Evolutionary conservation across 2,797 vertebrate species (phyloP).

Genomic region (Platalea minor): DNA sequence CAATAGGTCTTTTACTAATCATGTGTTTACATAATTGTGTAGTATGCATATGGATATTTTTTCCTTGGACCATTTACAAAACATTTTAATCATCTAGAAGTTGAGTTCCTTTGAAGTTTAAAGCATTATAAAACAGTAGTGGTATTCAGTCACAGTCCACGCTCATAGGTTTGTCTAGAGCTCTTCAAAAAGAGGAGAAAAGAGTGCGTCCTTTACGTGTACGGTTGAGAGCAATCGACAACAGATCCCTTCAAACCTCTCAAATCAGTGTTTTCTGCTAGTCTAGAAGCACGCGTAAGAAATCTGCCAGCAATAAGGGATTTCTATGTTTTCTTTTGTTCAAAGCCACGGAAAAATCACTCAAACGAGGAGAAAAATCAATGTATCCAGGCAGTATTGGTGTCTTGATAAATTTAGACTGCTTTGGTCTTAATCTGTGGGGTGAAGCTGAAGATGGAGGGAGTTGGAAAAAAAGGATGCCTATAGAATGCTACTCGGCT

Average conservation of each 20-base stretch:
- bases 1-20: background rate
- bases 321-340: background rate
- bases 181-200: background rate
- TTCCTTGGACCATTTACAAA: background rate
- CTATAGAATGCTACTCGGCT: background rate
- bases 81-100: background rate
- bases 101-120: background rate
- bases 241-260: background rate
- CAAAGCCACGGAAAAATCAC: background rate
- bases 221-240: background rate
- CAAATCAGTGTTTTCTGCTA: background rate
- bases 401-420: background rate
- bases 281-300: background rate
- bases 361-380: background rate
- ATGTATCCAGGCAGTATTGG: background rate
- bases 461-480: background rate
- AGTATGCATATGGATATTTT: fast-evolving
- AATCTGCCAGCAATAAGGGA: background rate
- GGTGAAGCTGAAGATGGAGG: background rate
- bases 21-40: too few relatives aligned
- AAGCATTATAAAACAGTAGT: background rate
- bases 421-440: background rate
- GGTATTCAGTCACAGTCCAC: background rate
- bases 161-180: background rate
- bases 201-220: background rate